Base-by-base conservation (phyloP, 2,888 invertebrate species). In the Cerastoderma edule region DNA sequence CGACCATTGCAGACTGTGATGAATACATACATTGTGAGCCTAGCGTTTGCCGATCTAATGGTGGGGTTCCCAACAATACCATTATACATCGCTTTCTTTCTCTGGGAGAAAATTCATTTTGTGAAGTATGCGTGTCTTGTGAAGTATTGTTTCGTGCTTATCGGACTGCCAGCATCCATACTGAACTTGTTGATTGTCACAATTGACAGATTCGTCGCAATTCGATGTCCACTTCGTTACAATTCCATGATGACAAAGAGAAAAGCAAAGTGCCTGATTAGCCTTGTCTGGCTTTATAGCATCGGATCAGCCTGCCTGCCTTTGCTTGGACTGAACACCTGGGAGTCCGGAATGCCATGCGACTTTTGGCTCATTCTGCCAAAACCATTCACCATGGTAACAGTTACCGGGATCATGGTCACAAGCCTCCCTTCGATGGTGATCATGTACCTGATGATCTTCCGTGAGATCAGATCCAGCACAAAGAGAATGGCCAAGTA, bases 41-140 rank as follows among this genome's bases (percentile, higher is more conserved):
- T 87, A 16, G 77, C 85, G 3, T 70, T 81, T 16, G 75, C 85
- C 0, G 85, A 87, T 54, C 56, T 85, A 4, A 39, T 83, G 24
- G 81, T 87, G 16, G 85, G 80, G 19, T 39, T 75, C 50, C 54
- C 80, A 6, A 74, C 80, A 10, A 76, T 85, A n/a, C 86, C 86
- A 0, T 19, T 84, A 6, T 85, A 84, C 63, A 72, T 72, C 6
- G 27, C 78, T 13, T 83, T 78, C 53, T 85, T 76, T 57, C 46
- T 83, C 35, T 30, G 75, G 13, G 48, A 69, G 19, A 57, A 50
- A 0, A 48, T 75, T 1, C 32, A 64, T n/a, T 24, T 28, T 3
- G 63, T 66, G 10, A 84, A 84, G 19, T 78, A 70, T 22, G 32
- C 75, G 19, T 87, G 86, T 67, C 63, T 87, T 48, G 33, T 76